A percentile compares a stretch with the other conserved stretches of the same genome.
Evolutionary conservation across 1,140 invertebrate genomes (phyloP).

Genomic region (Lutraria rhynchaena): DNA sequence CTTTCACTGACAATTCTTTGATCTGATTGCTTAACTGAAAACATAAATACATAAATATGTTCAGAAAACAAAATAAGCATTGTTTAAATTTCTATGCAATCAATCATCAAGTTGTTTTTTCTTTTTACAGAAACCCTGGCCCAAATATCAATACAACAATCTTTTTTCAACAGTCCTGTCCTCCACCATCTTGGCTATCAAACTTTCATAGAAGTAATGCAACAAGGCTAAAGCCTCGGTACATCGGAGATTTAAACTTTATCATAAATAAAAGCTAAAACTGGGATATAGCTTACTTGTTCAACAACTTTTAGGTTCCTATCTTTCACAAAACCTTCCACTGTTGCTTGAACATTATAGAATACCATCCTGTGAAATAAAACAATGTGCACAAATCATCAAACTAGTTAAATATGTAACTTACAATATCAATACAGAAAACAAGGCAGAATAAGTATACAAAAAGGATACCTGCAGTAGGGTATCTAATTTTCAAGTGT

Average conservation of each 20-base stretch:
- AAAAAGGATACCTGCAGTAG: no score
- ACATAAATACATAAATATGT: conserved; percentile 10
- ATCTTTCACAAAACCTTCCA: conserved; percentile 53
- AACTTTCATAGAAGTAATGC: neutral
- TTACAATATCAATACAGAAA: no score
- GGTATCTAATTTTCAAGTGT: no score
- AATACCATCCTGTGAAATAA: conserved; percentile 36
- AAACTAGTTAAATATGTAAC: no score
- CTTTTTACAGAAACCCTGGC: no score
- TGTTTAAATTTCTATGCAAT: no score
- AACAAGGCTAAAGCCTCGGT: no score
- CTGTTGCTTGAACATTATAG: conserved; percentile 41
- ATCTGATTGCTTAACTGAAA: conserved; percentile 45
- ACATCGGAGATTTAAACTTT: no score
- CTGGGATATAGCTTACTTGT: conserved; percentile 40
- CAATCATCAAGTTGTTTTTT: no score
- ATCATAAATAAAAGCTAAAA: no score
- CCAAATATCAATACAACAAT: conserved; percentile 8
- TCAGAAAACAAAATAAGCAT: neutral
- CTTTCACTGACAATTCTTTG: neutral
- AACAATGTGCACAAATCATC: neutral
- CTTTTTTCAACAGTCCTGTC: neutral
- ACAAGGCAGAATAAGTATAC: no score
- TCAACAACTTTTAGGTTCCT: conserved; percentile 33
- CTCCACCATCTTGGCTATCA: neutral